Conservation (phyloP, 2,888 invertebrate genomes). For the Penaeus monodon region DNA sequence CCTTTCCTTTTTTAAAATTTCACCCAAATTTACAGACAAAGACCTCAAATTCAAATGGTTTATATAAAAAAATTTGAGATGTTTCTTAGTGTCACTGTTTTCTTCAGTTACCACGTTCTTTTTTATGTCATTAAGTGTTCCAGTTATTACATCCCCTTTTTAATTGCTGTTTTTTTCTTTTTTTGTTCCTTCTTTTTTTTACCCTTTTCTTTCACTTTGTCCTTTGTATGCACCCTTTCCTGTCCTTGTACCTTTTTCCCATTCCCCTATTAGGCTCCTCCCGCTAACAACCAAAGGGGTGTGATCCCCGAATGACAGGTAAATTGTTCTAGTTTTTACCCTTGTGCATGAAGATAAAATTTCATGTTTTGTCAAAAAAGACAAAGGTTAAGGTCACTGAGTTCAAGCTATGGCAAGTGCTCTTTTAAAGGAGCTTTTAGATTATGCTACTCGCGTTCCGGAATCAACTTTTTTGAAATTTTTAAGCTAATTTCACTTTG, state of each 20-base stretch:
- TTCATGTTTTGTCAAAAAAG: too few species aligned
- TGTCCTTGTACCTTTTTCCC: neutral
- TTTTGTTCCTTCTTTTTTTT: neutral
- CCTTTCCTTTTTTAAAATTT: too few species aligned
- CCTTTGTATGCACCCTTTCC: conserved; percentile 1
- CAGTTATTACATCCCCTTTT: neutral
- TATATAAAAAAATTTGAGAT: too few species aligned
- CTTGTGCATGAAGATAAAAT: neutral
- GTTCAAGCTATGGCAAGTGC: too few species aligned
- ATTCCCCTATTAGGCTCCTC: neutral
- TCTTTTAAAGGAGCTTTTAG: too few species aligned
- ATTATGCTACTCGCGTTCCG: too few species aligned
- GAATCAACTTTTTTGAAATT: too few species aligned
- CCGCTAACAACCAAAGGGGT: conserved; percentile 17
- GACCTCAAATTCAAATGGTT: too few species aligned
- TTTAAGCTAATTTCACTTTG: too few species aligned
- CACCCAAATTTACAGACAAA: too few species aligned
- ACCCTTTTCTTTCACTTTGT: neutral
- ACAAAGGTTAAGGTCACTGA: too few species aligned
- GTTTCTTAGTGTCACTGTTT: too few species aligned
- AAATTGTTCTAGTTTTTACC: neutral
- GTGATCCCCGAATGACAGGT: conserved; percentile 34
- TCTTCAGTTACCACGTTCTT: neutral
- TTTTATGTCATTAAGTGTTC: neutral
- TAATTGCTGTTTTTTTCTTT: neutral